Base-by-base conservation (phyloP, 2,888 invertebrate species). In the Cosmia trapezina region DNA sequence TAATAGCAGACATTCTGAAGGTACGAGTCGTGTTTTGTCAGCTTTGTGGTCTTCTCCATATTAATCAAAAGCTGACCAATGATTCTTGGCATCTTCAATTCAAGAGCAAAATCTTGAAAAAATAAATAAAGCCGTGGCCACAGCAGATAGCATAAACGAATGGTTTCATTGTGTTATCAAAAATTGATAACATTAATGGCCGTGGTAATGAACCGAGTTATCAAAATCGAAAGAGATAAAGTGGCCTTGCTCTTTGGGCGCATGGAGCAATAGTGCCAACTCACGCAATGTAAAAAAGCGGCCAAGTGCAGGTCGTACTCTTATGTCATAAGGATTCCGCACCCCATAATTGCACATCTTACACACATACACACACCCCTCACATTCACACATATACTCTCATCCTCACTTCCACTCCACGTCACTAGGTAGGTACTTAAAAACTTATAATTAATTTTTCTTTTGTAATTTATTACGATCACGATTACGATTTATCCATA, bases 191-290 rank as follows among this genome's bases (percentile, higher is more conserved):
- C 22, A 22, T 22, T 61, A 37, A 71, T 47, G 62, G 33, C 73
- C 51, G 41, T 76, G 51, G 51, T 28, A 76, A 73, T 79, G 80
- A 76, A 79, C 61, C 33, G 14, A 63, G 49, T 45, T 79, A 81
- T 76, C 69, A 69, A 41, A 37, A 64, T 63, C 6, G 19, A 57
- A 43, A 54, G 22, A 53, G 62, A 78, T 80, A 63, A 63, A 41
- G 43, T 49, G 81, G 14, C 81, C 78, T 78, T 76, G 81, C 53
- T 80, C 53, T 78, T 47, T 49, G 28, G 19, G 28, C 63, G 14
- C 51, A 63, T 59, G 33, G 19, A 59, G 57, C 33, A 71, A 78
- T 43, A 45, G 33, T 49, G 45, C 22, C 6, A 60, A 45, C 12
- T 45, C 43, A 37, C 7, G 9, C 4, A 51, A 28, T 19, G 14